These are phyloP conservation scores for Argyra leucocephala DNA, from an alignment of 2,888 invertebrate genomes.

Conservation along the genomic window DNA sequence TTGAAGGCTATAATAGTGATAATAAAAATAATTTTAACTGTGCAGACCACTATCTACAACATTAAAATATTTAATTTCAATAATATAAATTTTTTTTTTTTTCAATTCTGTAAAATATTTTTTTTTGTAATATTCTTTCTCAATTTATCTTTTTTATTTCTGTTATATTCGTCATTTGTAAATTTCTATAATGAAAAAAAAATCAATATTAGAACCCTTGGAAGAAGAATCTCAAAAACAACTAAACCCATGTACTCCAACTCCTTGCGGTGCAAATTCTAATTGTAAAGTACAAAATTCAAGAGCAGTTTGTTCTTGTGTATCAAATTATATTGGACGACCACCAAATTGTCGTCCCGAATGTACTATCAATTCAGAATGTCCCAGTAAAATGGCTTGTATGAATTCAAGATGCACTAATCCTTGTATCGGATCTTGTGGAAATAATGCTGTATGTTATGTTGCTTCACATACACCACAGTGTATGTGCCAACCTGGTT, in stretches of 20 bases:
- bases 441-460: slow-evolving; percentile 55
- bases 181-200: background rate
- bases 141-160: too few relatives aligned
- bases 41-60: too few relatives aligned
- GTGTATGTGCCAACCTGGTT: slow-evolving; percentile 48
- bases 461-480: slow-evolving; percentile 48
- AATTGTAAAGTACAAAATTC: slow-evolving; percentile 47
- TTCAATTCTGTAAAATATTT: too few relatives aligned
- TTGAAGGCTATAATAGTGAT: too few relatives aligned
- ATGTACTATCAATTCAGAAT: slow-evolving; percentile 51
- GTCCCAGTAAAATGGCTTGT: slow-evolving; percentile 46
- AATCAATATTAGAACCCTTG: slow-evolving; percentile 24
- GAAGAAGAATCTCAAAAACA: slow-evolving; percentile 32
- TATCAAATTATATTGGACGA: slow-evolving; percentile 51
- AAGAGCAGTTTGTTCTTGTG: slow-evolving; percentile 52
- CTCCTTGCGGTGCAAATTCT: slow-evolving; percentile 57
- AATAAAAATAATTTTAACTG: too few relatives aligned
- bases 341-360: slow-evolving; percentile 58
- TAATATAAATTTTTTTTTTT: too few relatives aligned
- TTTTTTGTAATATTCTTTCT: too few relatives aligned
- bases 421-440: slow-evolving; percentile 60
- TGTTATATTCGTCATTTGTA: too few relatives aligned
- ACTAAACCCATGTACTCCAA: slow-evolving; percentile 51
- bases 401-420: slow-evolving; percentile 48
- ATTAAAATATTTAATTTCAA: too few relatives aligned